Conservation (phyloP, 92 coral and sea anemone species). For the Parazoanthus darwini region DNA sequence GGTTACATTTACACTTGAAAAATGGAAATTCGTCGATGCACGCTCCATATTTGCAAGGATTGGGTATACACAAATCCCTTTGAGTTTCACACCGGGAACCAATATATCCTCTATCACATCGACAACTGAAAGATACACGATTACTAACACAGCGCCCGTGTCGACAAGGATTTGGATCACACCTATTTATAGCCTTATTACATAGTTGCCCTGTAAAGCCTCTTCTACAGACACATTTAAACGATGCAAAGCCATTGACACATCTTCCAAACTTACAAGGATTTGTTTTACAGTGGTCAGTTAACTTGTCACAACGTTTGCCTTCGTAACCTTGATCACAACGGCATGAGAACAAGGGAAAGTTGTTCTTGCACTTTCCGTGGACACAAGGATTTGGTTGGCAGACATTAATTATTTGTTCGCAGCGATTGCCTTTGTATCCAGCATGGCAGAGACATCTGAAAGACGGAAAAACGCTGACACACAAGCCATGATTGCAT, state of each 20-base stretch:
- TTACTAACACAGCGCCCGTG: conserved; percentile 61
- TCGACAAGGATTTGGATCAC: conserved; percentile 75
- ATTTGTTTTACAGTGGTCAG: conserved; percentile 64
- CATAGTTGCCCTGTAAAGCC: conserved; percentile 74
- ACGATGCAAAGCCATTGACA: conserved; percentile 55
- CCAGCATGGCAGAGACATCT: conserved; percentile 71
- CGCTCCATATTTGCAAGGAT: conserved; percentile 75
- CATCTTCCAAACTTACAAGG: conserved; percentile 85
- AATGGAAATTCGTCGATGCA: conserved; percentile 54
- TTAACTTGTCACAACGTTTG: conserved; percentile 58
- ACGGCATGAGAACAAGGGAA: conserved; percentile 62
- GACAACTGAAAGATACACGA: conserved; percentile 51
- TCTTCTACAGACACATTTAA: conserved; percentile 62
- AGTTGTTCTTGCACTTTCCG: conserved; percentile 60
- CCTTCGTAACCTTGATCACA: conserved; percentile 78
- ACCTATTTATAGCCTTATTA: conserved; percentile 49
- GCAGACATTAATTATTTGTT: conserved; percentile 59
- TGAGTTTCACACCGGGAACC: conserved; percentile 46
- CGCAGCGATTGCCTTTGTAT: conserved; percentile 67
- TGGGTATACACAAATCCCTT: conserved; percentile 41
- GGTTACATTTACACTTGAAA: conserved; percentile 69
- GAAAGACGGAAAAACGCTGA: conserved; percentile 39
- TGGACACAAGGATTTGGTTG: conserved; percentile 63
- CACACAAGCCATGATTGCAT: conserved; percentile 74
- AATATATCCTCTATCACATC: conserved; percentile 53